Evolutionary conservation across 2,888 invertebrate genomes (phyloP).

Genomic region (Drosophila anomalata): DNA sequence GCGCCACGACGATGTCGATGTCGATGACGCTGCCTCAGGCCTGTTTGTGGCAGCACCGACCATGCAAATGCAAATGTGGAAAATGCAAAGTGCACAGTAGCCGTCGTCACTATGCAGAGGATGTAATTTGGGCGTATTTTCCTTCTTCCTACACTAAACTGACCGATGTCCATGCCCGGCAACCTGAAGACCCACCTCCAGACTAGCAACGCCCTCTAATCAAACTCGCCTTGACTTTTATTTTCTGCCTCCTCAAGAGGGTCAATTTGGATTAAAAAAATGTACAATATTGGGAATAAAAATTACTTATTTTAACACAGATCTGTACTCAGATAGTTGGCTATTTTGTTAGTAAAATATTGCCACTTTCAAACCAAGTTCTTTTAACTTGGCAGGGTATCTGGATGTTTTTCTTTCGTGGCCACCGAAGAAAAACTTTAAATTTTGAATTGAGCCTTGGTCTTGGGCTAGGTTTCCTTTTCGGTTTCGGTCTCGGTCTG

Average conservation of each 20-base stretch:
- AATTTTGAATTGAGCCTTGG: slow-evolving; percentile 35
- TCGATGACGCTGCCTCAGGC: slow-evolving; percentile 51
- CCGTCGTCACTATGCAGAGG: slow-evolving; percentile 23
- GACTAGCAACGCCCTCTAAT: slow-evolving; percentile 34
- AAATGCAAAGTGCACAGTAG: slow-evolving; percentile 40
- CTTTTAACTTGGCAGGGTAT: slow-evolving; percentile 3
- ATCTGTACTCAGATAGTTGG: no score
- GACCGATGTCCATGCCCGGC: slow-evolving; percentile 43
- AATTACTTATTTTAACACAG: background rate
- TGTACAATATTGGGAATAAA: background rate
- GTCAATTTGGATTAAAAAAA: background rate
- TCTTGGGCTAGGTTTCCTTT: slow-evolving; percentile 41
- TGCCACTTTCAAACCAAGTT: background rate
- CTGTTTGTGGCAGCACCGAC: slow-evolving; percentile 66
- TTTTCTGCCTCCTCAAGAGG: slow-evolving; percentile 1
- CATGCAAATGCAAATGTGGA: slow-evolving; percentile 44
- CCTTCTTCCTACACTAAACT: slow-evolving; percentile 50
- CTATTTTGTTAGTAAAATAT: background rate
- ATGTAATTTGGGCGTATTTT: slow-evolving; percentile 53
- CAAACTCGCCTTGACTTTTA: slow-evolving; percentile 34
- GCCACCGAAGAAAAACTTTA: slow-evolving; percentile 37
- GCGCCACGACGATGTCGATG: slow-evolving; percentile 59
- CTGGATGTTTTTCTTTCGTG: background rate
- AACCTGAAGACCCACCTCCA: background rate
- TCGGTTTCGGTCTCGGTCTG: slow-evolving; percentile 53